Percentiles rank a stretch among this genome's conserved stretches.
phyloP scores from a whole-genome alignment of 2,797 vertebrate genomes.

The Otolemur crassicaudatus region DNA sequence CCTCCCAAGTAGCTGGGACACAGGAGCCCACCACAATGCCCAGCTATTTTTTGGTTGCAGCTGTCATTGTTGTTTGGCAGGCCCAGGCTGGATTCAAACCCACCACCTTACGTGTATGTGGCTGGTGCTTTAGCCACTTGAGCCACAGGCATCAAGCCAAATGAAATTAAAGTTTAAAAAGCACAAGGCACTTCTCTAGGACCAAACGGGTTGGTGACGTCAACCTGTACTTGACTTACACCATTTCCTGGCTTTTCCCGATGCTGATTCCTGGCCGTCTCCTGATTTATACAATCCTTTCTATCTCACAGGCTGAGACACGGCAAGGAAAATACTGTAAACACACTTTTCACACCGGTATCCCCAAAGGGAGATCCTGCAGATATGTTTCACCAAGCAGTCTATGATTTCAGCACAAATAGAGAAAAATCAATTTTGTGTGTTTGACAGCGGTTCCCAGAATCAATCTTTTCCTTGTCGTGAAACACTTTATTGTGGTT shows the following conservation, averaged over 20 bases:
- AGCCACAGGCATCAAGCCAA: no score
- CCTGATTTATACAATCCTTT: not conserved
- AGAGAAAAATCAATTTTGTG: constrained; percentile 56
- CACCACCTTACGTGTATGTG: no score
- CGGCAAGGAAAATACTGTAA: not conserved
- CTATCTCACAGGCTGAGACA: not conserved
- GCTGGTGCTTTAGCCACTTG: no score
- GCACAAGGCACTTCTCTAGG: not conserved
- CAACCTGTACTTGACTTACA: not conserved
- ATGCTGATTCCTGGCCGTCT: not conserved
- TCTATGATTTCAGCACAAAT: constrained; percentile 22
- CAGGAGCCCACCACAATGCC: no score
- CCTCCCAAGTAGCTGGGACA: no score
- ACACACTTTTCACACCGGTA: not conserved
- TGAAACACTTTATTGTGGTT: constrained; percentile 38
- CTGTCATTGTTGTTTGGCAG: no score
- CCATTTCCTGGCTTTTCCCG: not conserved
- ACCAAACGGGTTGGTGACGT: not conserved
- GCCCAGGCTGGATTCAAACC: no score
- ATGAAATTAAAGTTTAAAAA: not conserved
- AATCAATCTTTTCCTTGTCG: constrained; percentile 67
- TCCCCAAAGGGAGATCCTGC: not conserved
- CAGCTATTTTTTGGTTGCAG: no score
- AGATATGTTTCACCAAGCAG: constrained; percentile 1
- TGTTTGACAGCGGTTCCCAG: constrained; percentile 3